A percentile compares a stretch with the other conserved stretches of the same genome.
Evolutionary conservation across 2,888 invertebrate species (phyloP).

Genomic region (Tetheella fluctuosa): DNA sequence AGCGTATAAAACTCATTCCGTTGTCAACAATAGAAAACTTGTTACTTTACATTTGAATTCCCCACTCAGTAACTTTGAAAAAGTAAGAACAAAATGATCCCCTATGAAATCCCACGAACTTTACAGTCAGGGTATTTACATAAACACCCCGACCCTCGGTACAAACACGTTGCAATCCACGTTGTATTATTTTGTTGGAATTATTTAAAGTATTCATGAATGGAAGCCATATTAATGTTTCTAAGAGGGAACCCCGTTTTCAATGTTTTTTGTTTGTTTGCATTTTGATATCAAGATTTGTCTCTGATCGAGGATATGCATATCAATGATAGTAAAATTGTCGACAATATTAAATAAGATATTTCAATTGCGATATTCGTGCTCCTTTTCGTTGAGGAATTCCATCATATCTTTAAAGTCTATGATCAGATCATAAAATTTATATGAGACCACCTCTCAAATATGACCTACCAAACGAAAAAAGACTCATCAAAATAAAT

Average conservation of each 20-base stretch:
- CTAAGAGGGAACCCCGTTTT: background rate
- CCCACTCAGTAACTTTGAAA: constrained; percentile 20
- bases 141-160: background rate
- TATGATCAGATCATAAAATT: no score
- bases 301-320: background rate
- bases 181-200: constrained; percentile 5
- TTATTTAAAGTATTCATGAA: constrained; percentile 11
- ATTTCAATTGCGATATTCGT: no score
- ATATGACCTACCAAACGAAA: no score
- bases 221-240: background rate
- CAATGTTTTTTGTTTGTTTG: background rate
- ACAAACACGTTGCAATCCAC: constrained; percentile 1
- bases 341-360: no score
- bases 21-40: constrained; percentile 34
- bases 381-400: no score
- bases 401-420: no score
- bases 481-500: no score
- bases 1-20: constrained; percentile 24
- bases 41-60: constrained; percentile 36
- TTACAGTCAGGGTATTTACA: constrained; percentile 1
- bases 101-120: constrained; percentile 1
- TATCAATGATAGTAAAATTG: no score
- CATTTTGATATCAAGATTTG: background rate
- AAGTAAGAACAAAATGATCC: constrained; percentile 23
- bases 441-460: no score